These are phyloP conservation scores for Drosophila greeni DNA, from an alignment of 2,888 invertebrate genomes.

Conservation along the genomic window DNA sequence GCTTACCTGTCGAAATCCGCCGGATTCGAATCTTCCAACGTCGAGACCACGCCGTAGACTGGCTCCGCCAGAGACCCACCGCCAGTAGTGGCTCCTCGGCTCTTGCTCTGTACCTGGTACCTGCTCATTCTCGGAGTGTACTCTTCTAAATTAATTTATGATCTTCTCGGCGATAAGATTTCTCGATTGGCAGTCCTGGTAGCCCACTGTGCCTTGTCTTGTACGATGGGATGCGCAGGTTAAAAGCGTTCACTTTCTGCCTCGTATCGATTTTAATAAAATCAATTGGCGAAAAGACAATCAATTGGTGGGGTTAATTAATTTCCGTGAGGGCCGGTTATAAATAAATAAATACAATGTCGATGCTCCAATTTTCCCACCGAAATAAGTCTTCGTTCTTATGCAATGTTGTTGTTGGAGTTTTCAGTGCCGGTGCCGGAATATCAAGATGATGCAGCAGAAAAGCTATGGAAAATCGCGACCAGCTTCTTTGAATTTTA, in stretches of 20 bases:
- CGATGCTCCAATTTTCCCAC: slow-evolving; percentile 17
- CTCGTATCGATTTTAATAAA: slow-evolving; percentile 14
- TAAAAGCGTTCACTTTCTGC: slow-evolving; percentile 4
- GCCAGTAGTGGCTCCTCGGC: slow-evolving; percentile 33
- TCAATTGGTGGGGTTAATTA: slow-evolving; percentile 22
- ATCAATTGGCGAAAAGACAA: slow-evolving; percentile 51
- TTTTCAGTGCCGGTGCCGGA: not conserved
- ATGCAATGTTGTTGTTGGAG: slow-evolving; percentile 30
- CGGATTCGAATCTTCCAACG: slow-evolving; percentile 49
- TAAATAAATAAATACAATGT: slow-evolving; percentile 20
- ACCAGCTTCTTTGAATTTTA: slow-evolving; percentile 25
- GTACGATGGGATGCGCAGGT: slow-evolving; percentile 30
- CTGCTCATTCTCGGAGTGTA: slow-evolving; percentile 21
- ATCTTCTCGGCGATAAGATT: slow-evolving; percentile 61
- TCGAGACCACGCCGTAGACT: slow-evolving; percentile 66
- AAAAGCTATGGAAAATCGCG: slow-evolving; percentile 9
- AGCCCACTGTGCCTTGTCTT: slow-evolving; percentile 12
- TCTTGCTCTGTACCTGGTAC: slow-evolving; percentile 14
- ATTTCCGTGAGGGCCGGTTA: slow-evolving; percentile 1
- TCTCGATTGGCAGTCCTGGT: not conserved
- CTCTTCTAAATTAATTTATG: slow-evolving; percentile 57
- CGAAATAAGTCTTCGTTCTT: slow-evolving; percentile 15
- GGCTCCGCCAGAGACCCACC: slow-evolving; percentile 37
- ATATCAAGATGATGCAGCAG: not conserved
- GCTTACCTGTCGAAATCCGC: slow-evolving; percentile 54